phyloP scores from a whole-genome alignment of 2,888 invertebrate genomes.

The Sacculina carcini region DNA sequence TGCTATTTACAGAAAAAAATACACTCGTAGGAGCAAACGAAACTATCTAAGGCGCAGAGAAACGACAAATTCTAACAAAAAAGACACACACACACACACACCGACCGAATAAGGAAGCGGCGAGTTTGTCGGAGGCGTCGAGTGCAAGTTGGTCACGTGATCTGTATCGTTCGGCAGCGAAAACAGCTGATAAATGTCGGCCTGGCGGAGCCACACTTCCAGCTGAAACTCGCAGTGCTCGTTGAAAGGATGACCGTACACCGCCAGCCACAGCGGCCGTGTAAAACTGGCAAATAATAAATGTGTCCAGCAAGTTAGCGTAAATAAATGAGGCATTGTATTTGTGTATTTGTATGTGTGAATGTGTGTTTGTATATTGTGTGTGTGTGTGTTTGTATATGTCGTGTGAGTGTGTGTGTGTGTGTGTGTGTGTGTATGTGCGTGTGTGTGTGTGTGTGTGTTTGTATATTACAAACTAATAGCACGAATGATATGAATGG shows the following conservation, averaged over 20 bases:
- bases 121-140: too few relatives aligned
- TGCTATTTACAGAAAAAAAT: too few relatives aligned
- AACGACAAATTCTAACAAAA: too few relatives aligned
- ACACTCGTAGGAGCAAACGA: too few relatives aligned
- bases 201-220: constrained; percentile 38
- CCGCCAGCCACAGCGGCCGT: neutral
- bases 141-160: too few relatives aligned
- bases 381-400: neutral
- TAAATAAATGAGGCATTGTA: constrained; percentile 3
- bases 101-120: too few relatives aligned
- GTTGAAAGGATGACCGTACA: neutral
- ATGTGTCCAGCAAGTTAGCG: too few relatives aligned
- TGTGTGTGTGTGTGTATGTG: neutral
- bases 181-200: too few relatives aligned
- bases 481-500: neutral
- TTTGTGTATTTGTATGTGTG: neutral
- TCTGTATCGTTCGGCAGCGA: too few relatives aligned
- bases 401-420: neutral
- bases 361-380: neutral
- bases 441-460: neutral
- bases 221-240: constrained; percentile 63
- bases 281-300: neutral
- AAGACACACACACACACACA: too few relatives aligned
- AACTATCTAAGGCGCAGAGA: too few relatives aligned
- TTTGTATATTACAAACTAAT: neutral